phyloP scores from a whole-genome alignment of 2,113 vertebrate species.

The Podarcis cretensis region DNA sequence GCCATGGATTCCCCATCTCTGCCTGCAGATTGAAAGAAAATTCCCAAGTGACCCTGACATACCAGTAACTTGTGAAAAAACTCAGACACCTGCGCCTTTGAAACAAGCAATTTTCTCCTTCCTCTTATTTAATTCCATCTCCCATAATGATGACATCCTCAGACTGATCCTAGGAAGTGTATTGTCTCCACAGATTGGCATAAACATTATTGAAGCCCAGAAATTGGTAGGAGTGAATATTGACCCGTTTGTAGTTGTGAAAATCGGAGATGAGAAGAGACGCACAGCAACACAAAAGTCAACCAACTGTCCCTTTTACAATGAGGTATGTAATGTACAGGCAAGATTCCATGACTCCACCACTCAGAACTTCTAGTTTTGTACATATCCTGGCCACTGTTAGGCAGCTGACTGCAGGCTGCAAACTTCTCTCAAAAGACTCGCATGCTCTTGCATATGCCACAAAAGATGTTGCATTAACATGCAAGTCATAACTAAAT shows the following conservation, averaged over 20 bases:
- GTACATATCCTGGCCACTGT: not conserved
- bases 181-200: constrained; percentile 79
- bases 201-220: constrained; percentile 92
- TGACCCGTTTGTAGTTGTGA: constrained; percentile 88
- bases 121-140: not conserved
- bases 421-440: not conserved
- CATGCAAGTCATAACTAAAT: not conserved
- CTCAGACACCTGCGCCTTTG: not conserved
- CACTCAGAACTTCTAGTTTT: not conserved
- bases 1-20: no score
- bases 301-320: constrained; percentile 89
- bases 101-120: not conserved
- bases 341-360: not conserved
- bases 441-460: not conserved
- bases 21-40: not conserved
- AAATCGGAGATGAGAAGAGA: constrained; percentile 85
- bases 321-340: constrained; percentile 69
- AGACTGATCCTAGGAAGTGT: constrained; percentile 1
- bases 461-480: not conserved
- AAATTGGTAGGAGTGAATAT: constrained; percentile 94
- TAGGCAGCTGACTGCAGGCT: no score
- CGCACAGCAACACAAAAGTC: constrained; percentile 86
- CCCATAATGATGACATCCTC: no score
- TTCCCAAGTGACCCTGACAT: not conserved
- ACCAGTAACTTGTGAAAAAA: not conserved